Evolutionary conservation across 2,888 invertebrate genomes (phyloP).

Genomic region (Melinopterus prodromus): DNA sequence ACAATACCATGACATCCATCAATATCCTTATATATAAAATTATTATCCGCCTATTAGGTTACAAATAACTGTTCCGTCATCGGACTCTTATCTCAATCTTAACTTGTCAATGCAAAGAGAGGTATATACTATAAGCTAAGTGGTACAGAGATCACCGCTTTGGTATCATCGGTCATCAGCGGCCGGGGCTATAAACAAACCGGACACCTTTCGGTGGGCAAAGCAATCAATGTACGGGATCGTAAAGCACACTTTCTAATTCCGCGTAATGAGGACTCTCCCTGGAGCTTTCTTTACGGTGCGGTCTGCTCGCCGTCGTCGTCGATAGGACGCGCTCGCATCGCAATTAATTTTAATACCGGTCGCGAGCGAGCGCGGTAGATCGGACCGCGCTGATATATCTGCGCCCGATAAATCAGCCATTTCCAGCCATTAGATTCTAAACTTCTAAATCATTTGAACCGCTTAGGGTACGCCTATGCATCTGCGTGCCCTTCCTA

Average conservation of each 20-base stretch:
- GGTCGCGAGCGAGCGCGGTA: conserved; percentile 1
- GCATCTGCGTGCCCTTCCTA: conserved; percentile 19
- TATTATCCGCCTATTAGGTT: background rate
- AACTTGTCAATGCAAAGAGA: background rate
- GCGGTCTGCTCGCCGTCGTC: background rate
- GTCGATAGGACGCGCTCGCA: background rate
- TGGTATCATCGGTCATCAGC: conserved; percentile 19
- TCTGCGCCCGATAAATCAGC: conserved; percentile 28
- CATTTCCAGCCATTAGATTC: conserved; percentile 33
- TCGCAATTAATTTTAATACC: conserved; percentile 25
- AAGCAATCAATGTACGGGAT: background rate
- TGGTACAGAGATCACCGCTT: background rate
- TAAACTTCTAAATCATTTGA: conserved; percentile 36
- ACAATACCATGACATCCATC: background rate
- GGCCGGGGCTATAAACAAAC: conserved; percentile 13
- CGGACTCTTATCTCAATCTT: background rate
- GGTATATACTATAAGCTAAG: background rate
- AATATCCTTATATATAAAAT: background rate
- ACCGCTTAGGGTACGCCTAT: conserved; percentile 32
- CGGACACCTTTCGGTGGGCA: conserved; percentile 17
- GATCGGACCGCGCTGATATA: background rate
- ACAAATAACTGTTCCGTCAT: background rate
- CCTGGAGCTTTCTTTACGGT: background rate
- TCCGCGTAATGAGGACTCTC: conserved; percentile 10
- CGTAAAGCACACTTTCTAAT: conserved; percentile 15